These are phyloP conservation scores for Lophura nycthemera DNA, from an alignment of 2,113 vertebrate species.

Conservation along the genomic window DNA sequence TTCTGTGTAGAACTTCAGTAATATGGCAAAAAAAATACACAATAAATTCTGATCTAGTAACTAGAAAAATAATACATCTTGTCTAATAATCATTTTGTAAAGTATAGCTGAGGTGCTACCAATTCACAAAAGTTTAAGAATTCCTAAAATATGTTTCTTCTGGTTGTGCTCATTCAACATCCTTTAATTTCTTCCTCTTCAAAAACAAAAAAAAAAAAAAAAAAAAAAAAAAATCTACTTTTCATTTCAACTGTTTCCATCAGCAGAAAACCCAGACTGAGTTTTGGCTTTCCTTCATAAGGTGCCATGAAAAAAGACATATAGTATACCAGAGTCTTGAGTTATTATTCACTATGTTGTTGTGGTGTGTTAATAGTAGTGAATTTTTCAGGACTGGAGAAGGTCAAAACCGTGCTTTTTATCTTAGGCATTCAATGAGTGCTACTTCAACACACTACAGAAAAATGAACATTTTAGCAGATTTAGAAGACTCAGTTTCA, in stretches of 20 bases:
- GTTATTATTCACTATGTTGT: background rate
- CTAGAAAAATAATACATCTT: background rate
- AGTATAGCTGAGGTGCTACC: background rate
- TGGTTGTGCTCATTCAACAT: background rate
- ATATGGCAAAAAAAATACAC: background rate
- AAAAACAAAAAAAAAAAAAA: too few relatives aligned
- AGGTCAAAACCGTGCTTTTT: background rate
- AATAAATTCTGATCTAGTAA: background rate
- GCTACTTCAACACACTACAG: background rate
- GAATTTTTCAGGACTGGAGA: background rate
- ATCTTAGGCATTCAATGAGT: background rate
- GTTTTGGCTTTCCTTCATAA: background rate
- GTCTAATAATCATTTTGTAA: background rate
- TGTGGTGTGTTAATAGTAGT: background rate
- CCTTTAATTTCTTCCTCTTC: background rate
- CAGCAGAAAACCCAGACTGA: background rate
- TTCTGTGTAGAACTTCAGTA: slow-evolving; percentile 16
- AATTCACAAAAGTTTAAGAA: background rate
- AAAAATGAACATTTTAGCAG: background rate
- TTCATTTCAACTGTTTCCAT: background rate
- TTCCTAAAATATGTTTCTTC: background rate
- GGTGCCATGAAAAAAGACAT: background rate
- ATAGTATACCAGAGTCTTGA: background rate
- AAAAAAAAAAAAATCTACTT: background rate
- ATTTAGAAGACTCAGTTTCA: background rate